These are phyloP conservation scores for Sarcophilus harrisii DNA, from an alignment of 2,797 vertebrate genomes.

Conservation along the genomic window DNA sequence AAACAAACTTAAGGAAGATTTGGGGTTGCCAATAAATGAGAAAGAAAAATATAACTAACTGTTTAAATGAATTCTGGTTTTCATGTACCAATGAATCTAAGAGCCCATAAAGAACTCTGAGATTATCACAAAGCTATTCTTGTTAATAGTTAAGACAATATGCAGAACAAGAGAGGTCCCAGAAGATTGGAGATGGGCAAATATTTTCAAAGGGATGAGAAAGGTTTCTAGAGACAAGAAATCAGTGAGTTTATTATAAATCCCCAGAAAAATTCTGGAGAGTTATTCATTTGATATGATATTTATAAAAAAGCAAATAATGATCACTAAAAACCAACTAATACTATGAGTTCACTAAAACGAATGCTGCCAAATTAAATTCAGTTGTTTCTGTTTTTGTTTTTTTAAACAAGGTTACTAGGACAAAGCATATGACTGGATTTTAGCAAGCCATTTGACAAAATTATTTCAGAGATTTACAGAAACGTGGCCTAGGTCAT, in stretches of 20 bases:
- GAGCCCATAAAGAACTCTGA: background rate
- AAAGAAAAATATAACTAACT: background rate
- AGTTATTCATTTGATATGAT: background rate
- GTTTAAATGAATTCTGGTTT: background rate
- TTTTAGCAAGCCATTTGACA: background rate
- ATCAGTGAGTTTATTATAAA: background rate
- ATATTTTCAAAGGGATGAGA: background rate
- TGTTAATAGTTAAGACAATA: background rate
- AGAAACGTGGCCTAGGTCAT: background rate
- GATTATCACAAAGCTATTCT: background rate
- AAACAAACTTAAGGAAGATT: background rate
- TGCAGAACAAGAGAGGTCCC: background rate
- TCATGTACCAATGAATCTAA: background rate
- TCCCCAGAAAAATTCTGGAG: background rate
- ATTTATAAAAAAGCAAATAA: background rate
- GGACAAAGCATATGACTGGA: background rate
- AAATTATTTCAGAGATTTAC: background rate
- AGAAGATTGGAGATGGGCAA: background rate
- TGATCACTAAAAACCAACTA: background rate
- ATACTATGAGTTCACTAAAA: background rate
- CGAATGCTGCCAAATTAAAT: background rate
- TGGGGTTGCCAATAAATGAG: background rate
- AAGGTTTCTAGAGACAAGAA: background rate
- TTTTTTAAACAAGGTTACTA: background rate
- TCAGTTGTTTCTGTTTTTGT: background rate